Conservation (phyloP, 2,888 invertebrate species). For the Clepsis dumicolana region DNA sequence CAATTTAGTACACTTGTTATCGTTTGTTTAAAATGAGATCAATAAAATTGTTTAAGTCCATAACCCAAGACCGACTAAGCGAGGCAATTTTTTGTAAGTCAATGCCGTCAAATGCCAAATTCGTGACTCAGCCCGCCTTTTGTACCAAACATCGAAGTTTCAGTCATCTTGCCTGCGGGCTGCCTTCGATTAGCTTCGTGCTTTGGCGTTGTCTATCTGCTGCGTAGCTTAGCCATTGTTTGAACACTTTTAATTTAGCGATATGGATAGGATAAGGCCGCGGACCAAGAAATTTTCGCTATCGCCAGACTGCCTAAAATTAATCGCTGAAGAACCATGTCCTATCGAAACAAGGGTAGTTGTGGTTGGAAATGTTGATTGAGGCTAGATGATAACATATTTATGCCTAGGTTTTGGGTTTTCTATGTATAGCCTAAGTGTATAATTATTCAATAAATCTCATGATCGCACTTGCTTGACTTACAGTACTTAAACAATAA, state of each 20-base stretch:
- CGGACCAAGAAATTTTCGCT: conserved; percentile 4
- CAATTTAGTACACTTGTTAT: neutral
- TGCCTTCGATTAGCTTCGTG: conserved; percentile 25
- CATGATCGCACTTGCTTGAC: neutral
- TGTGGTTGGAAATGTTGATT: neutral
- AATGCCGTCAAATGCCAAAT: conserved; percentile 54
- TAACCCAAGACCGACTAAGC: neutral
- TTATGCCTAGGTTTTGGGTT: neutral
- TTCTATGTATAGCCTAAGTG: neutral
- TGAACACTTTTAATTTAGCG: conserved; percentile 11
- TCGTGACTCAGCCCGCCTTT: conserved; percentile 55
- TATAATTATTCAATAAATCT: neutral
- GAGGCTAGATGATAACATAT: neutral
- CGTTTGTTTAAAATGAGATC: conserved; percentile 6
- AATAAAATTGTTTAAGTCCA: conserved; percentile 15
- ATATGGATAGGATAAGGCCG: neutral
- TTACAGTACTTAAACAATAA: neutral
- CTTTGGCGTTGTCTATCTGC: conserved; percentile 30
- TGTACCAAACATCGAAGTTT: conserved; percentile 41
- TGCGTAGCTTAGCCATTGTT: conserved; percentile 41
- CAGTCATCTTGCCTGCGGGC: conserved; percentile 46
- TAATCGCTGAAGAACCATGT: neutral
- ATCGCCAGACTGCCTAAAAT: neutral
- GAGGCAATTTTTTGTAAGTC: conserved; percentile 46
- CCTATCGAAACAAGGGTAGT: neutral